Base-by-base conservation (phyloP, 2,113 vertebrate species). In the Eptesicus fuscus region DNA sequence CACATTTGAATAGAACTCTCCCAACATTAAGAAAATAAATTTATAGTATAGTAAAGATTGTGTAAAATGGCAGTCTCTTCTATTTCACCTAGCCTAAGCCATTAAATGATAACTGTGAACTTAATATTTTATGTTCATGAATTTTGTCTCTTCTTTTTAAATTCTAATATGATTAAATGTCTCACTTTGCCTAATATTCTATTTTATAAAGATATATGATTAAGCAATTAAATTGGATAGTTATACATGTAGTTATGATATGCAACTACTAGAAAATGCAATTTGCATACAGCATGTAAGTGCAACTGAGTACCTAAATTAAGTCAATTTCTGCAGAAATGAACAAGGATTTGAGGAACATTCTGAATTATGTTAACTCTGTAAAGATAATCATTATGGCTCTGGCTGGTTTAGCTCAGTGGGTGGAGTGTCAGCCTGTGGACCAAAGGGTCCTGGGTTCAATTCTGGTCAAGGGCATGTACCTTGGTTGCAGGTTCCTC, bases 101-200 rank as follows among this genome's bases (percentile, higher is more conserved):
- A 91, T 86, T 94, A 91, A 92, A 74, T 96, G 17, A 80, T 71
- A 94, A 78, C 30, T 67, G 78, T 63, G n/a, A 61, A 30, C 32
- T 83, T 90, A 40, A 83, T 83, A 74, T 53, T 77, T 90, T 77
- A 67, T 80, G 65, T 89, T 93, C 8, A 47, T 77, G n/a, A 95
- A 92, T 35, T 92, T 22, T 35, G 37, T 61, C 14, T 93, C 79
- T 93, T 78, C 25, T 47, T 96, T 96, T 92, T 71, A 95, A 94
- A 96, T 87, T 93, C 9, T 93, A 97, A 91, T 56, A 74, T 53
- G 65, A 30, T 83, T 61, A 51, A 5, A 78, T 92, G 51, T 82
- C 65, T 88, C 42, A 79, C 10, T 92, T 96, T 92, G 35, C 22
- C 59, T 94, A 88, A 69, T 47, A 71, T 83, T 91, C 47, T 88